Conservation (phyloP, 2,797 vertebrate species). For the Rhabdomys pumilio region DNA sequence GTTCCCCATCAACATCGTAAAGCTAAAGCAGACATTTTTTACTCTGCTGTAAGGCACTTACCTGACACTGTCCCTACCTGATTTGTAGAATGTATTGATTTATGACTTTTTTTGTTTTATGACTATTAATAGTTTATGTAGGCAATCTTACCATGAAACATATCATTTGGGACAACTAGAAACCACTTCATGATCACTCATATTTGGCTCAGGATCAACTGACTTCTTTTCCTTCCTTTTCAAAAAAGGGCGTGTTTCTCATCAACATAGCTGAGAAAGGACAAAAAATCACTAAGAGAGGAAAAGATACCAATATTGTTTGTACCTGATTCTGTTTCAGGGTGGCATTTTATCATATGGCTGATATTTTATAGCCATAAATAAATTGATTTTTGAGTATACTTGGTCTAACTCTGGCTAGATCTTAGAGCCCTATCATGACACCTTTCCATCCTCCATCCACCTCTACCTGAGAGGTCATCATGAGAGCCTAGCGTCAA, state of each 20-base stretch:
- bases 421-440: fast-evolving
- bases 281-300: not conserved
- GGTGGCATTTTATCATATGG: not conserved
- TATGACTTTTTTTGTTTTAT: not conserved
- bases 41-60: not conserved
- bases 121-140: not conserved
- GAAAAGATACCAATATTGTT: not conserved
- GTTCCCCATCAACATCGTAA: not conserved
- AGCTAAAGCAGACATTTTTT: not conserved
- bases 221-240: not conserved
- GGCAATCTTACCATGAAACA: not conserved
- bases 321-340: not conserved
- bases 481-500: fast-evolving
- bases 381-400: not conserved
- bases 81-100: not conserved
- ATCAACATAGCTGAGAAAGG: not conserved
- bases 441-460: not conserved
- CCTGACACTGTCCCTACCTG: not conserved
- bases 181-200: not conserved
- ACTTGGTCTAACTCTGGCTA: not conserved
- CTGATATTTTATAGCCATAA: not conserved
- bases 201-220: not conserved
- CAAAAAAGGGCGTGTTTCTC: not conserved
- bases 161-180: not conserved
- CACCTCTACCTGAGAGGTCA: not conserved